Conservation (phyloP, 2,797 vertebrate species). For the Bufotes viridis region DNA sequence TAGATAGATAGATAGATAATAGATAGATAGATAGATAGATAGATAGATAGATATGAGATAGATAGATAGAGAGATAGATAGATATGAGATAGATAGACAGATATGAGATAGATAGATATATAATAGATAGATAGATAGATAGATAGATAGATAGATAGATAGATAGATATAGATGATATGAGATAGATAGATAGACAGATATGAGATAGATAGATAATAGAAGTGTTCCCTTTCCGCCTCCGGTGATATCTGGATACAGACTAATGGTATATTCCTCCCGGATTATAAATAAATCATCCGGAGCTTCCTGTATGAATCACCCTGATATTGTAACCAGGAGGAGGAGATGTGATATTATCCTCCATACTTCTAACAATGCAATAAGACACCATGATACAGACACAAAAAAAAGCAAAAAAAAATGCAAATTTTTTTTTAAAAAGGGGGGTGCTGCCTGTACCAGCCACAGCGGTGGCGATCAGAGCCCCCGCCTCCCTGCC, state of each 20-base stretch:
- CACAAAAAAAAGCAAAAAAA: not conserved
- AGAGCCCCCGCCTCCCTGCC: not conserved
- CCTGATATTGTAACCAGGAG: slow-evolving; percentile 42
- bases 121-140: too few relatives aligned
- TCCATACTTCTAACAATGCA: not conserved
- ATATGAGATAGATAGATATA: too few relatives aligned
- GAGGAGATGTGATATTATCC: not conserved
- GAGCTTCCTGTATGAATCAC: slow-evolving; percentile 61
- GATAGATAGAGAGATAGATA: too few relatives aligned
- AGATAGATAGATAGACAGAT: too few relatives aligned
- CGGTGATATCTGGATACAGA: not conserved
- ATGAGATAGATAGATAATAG: too few relatives aligned
- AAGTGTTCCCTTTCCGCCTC: too few relatives aligned
- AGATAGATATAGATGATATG: too few relatives aligned
- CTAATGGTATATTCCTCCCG: not conserved
- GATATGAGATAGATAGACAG: too few relatives aligned
- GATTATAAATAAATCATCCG: slow-evolving; percentile 20
- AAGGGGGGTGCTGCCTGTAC: not conserved
- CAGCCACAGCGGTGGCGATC: not conserved
- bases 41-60: too few relatives aligned
- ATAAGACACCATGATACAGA: not conserved
- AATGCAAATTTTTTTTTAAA: not conserved
- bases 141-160: too few relatives aligned
- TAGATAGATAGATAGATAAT: too few relatives aligned
- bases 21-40: too few relatives aligned